phyloP scores from a whole-genome alignment of 2,888 invertebrate genomes.

The Hybos culiciformis region DNA sequence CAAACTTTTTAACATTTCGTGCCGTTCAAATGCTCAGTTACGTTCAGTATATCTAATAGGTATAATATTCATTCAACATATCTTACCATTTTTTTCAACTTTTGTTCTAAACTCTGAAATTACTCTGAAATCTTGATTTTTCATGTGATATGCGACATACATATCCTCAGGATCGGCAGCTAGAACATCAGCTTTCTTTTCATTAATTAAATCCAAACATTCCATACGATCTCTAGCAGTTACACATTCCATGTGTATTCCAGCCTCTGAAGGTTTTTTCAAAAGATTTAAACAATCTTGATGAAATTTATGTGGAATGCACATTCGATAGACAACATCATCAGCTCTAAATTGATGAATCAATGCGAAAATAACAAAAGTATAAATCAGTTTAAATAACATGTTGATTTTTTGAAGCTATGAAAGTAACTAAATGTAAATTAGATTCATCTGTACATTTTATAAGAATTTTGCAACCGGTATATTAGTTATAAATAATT shows the following conservation, averaged over 20 bases:
- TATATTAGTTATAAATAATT: too few relatives aligned
- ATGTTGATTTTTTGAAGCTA: too few relatives aligned
- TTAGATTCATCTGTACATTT: too few relatives aligned
- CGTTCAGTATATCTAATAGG: too few relatives aligned
- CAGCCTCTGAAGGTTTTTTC: slow-evolving; percentile 34
- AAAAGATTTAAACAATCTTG: slow-evolving; percentile 45
- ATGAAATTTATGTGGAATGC: slow-evolving; percentile 51
- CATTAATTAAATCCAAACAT: slow-evolving; percentile 61
- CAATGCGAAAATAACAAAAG: too few relatives aligned
- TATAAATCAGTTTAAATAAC: too few relatives aligned
- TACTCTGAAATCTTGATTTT: slow-evolving; percentile 59
- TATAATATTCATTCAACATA: too few relatives aligned
- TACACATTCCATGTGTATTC: slow-evolving; percentile 50
- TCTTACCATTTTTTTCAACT: slow-evolving; percentile 57
- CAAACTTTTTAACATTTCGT: background rate
- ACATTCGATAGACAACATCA: slow-evolving; percentile 49
- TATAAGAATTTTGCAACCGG: too few relatives aligned
- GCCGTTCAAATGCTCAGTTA: too few relatives aligned
- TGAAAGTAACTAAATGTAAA: too few relatives aligned
- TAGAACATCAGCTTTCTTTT: slow-evolving; percentile 65
- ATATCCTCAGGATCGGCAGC: slow-evolving; percentile 79
- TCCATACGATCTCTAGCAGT: slow-evolving; percentile 52
- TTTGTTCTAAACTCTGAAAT: slow-evolving; percentile 64
- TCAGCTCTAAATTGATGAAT: too few relatives aligned
- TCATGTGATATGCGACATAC: slow-evolving; percentile 62